phyloP scores from a whole-genome alignment of 2,888 invertebrate genomes.

The Drepana falcataria region DNA sequence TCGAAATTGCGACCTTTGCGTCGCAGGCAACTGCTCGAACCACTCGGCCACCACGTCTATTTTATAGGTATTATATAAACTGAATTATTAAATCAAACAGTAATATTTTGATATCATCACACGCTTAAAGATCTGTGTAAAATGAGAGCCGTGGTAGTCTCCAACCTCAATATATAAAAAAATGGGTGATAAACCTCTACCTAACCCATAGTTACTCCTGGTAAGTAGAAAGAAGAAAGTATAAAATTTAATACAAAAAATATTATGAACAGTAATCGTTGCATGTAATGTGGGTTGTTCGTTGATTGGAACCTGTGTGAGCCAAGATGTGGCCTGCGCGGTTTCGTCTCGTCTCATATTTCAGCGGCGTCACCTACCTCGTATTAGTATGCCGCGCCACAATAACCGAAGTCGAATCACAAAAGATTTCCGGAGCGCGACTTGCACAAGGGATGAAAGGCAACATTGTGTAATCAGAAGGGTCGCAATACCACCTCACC shows the following conservation, averaged over 20 bases:
- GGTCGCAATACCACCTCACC: slow-evolving; percentile 74
- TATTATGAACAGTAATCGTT: background rate
- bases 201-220: too few relatives aligned
- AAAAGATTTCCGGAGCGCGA: slow-evolving; percentile 78
- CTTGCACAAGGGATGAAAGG: slow-evolving; percentile 77
- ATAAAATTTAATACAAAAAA: background rate
- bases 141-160: too few relatives aligned
- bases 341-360: slow-evolving; percentile 54
- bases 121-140: too few relatives aligned
- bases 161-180: too few relatives aligned
- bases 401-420: slow-evolving; percentile 77
- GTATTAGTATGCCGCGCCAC: slow-evolving; percentile 74
- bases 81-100: too few relatives aligned
- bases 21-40: too few relatives aligned
- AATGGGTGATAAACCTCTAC: too few relatives aligned
- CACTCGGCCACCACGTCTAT: too few relatives aligned
- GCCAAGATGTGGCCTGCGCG: slow-evolving; percentile 38
- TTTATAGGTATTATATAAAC: too few relatives aligned
- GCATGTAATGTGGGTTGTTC: slow-evolving; percentile 7
- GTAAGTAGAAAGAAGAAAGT: background rate
- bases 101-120: too few relatives aligned
- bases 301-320: slow-evolving; percentile 20
- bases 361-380: slow-evolving; percentile 56
- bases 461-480: slow-evolving; percentile 78
- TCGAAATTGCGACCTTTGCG: too few relatives aligned